Conservation (phyloP, 2,797 vertebrate species). For the Cuculus canorus region DNA sequence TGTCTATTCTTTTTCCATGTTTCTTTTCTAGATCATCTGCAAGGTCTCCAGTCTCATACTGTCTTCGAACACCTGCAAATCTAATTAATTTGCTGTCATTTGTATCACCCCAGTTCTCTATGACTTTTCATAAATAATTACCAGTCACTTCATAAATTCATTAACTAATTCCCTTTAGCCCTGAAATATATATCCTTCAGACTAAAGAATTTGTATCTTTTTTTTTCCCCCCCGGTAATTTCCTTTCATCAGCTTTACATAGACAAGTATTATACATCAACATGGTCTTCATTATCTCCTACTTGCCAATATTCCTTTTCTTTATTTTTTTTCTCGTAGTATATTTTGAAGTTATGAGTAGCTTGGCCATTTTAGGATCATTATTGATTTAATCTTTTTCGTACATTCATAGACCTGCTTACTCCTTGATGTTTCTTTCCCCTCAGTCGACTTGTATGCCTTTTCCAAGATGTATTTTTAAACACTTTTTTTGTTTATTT, state of each 20-base stretch:
- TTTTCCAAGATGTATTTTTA: conserved; percentile 11
- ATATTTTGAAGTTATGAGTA: conserved; percentile 25
- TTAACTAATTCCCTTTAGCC: conserved; percentile 65
- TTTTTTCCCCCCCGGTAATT: not conserved
- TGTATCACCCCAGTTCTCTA: conserved; percentile 50
- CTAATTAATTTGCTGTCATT: conserved; percentile 71
- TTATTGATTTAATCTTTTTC: conserved; percentile 12
- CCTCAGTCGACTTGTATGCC: not conserved
- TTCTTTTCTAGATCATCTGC: conserved; percentile 41
- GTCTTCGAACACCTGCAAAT: conserved; percentile 54
- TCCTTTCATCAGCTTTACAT: conserved; percentile 33
- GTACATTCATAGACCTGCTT: not conserved
- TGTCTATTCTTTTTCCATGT: not conserved
- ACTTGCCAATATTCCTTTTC: conserved; percentile 4
- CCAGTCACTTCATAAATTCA: conserved; percentile 66
- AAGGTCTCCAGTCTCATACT: conserved; percentile 38
- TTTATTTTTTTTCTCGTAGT: not conserved
- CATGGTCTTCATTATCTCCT: conserved; percentile 13
- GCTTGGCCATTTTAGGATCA: not conserved
- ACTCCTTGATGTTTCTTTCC: not conserved
- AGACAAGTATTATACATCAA: conserved; percentile 24
- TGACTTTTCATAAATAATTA: conserved; percentile 72
- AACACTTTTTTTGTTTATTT: not conserved
- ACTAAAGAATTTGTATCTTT: conserved; percentile 23
- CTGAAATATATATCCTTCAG: conserved; percentile 58